Percentiles rank a stretch among this genome's conserved stretches.
phyloP scores from a whole-genome alignment of 1,140 invertebrate genomes.

The Temnothorax longispinosus region DNA sequence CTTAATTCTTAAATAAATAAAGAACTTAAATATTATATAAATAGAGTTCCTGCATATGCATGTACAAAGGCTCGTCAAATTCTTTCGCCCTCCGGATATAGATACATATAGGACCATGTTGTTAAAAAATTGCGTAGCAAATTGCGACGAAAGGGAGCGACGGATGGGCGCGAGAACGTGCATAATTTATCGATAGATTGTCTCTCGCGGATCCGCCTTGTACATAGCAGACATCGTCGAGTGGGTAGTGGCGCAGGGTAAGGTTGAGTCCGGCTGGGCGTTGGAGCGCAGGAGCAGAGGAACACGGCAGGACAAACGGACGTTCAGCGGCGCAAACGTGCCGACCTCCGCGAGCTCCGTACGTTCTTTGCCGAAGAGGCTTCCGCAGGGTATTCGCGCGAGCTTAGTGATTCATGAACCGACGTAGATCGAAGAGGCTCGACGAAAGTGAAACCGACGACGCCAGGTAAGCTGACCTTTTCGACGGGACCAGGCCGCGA shows the following conservation, averaged over 20 bases:
- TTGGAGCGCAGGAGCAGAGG: conserved; percentile 78
- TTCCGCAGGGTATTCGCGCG: conserved; percentile 63
- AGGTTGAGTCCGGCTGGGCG: conserved; percentile 68
- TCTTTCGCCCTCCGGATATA: not conserved
- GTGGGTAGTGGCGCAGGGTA: conserved; percentile 64
- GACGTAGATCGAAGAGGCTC: conserved; percentile 42
- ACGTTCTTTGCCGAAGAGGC: conserved; percentile 69
- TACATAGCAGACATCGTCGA: conserved; percentile 55
- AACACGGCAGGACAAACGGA: conserved; percentile 76
- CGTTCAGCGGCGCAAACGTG: conserved; percentile 56
- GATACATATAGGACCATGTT: not conserved
- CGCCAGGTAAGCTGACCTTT: conserved; percentile 58
- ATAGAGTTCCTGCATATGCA: not conserved
- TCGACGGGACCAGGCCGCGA: conserved; percentile 24
- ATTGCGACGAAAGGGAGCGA: conserved; percentile 1
- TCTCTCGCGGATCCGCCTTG: conserved; percentile 52
- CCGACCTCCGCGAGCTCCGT: conserved; percentile 65
- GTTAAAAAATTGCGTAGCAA: not conserved
- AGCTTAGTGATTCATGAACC: conserved; percentile 58
- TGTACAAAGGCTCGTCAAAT: not conserved
- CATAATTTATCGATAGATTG: conserved; percentile 70
- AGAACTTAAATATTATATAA: not conserved
- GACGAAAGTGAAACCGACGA: conserved; percentile 8
- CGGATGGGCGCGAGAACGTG: not conserved
- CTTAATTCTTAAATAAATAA: not conserved